Evolutionary conservation across 2,113 vertebrate genomes (phyloP).

Genomic region (Orientallactaga bullata): DNA sequence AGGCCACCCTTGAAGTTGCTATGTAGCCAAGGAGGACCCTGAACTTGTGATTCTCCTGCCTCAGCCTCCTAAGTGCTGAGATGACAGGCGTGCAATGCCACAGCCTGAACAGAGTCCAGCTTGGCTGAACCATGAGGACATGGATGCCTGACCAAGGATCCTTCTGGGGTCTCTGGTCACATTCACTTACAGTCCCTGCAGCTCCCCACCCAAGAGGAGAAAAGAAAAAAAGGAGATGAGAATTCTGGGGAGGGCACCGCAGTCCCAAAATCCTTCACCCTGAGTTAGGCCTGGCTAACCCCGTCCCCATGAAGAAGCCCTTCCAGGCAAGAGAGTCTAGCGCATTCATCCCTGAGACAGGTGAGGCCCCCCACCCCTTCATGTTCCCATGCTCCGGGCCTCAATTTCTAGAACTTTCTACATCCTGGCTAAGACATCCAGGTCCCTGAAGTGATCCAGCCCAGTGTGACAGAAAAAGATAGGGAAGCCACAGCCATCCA

Average conservation of each 20-base stretch:
- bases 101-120: neutral
- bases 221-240: neutral
- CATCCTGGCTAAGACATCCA: neutral
- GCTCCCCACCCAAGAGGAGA: neutral
- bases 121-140: neutral
- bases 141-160: neutral
- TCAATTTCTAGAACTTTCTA: neutral
- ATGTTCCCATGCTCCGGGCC: neutral
- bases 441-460: neutral
- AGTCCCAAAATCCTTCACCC: constrained; percentile 34
- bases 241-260: neutral
- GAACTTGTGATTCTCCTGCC: neutral
- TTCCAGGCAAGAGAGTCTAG: neutral
- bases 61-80: neutral
- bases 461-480: neutral
- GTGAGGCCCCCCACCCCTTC: accelerated
- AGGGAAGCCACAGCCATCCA: neutral
- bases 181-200: neutral
- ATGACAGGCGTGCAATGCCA: no score
- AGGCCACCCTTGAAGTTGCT: neutral
- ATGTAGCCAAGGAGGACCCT: neutral
- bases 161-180: neutral
- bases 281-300: constrained; percentile 35
- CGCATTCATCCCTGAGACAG: constrained; percentile 73
- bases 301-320: neutral